Evolutionary conservation across 2,113 vertebrate genomes (phyloP).

Genomic region (Agapornis roseicollis): DNA sequence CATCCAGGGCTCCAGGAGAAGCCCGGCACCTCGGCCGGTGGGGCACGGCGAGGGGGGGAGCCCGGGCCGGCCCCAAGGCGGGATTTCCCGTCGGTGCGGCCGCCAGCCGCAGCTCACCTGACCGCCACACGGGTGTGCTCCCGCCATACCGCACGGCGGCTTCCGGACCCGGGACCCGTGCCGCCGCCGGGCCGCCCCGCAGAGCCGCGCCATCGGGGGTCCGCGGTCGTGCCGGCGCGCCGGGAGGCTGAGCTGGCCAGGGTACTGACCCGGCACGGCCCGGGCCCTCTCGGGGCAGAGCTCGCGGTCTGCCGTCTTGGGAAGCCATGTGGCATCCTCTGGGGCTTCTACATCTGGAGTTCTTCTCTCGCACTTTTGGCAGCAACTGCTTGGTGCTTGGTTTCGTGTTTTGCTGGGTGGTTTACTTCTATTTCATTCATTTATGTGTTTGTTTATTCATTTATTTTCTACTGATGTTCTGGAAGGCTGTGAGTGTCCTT

Average conservation of each 20-base stretch:
- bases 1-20: not conserved
- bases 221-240: not conserved
- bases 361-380: constrained; percentile 40
- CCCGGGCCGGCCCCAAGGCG: not conserved
- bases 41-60: not conserved
- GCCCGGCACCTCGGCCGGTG: not conserved
- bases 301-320: not conserved
- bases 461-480: fast-evolving
- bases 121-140: constrained; percentile 70
- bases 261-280: constrained; percentile 28
- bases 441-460: not conserved
- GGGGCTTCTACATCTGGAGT: constrained; percentile 40
- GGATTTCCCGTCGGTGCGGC: not conserved
- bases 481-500: not conserved
- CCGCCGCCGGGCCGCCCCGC: not conserved
- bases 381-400: not conserved
- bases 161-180: not conserved
- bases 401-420: not conserved
- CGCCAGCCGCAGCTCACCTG: constrained; percentile 58
- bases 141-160: constrained; percentile 25
- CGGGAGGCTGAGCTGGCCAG: constrained; percentile 38
- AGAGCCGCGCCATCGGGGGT: constrained; percentile 72
- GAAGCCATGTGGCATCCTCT: constrained; percentile 3
- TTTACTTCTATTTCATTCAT: not conserved
- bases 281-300: not conserved